Evolutionary conservation across 2,797 vertebrate genomes (phyloP).

Genomic region (Nyctibius grandis): DNA sequence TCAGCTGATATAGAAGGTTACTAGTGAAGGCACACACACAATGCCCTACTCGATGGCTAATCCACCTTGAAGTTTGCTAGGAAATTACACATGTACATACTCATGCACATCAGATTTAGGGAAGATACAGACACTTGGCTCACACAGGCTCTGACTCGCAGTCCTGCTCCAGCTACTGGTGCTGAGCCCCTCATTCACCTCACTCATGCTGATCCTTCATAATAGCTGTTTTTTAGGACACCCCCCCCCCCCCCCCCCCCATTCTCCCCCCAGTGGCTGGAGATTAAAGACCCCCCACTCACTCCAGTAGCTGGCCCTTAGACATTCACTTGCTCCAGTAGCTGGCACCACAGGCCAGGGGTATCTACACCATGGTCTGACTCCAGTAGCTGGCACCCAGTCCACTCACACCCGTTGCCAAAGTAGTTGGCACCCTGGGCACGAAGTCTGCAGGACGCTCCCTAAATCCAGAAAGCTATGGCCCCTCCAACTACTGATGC

Average conservation of each 20-base stretch:
- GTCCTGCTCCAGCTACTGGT: neutral
- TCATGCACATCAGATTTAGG: neutral
- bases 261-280: neutral
- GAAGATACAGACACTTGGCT: neutral
- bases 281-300: neutral
- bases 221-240: neutral
- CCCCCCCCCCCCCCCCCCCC: no score
- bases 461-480: no score
- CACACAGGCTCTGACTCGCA: no score
- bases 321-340: neutral
- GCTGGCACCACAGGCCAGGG: no score
- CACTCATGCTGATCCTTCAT: neutral
- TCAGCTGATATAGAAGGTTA: neutral
- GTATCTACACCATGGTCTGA: no score
- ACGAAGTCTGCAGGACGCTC: no score
- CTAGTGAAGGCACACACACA: no score
- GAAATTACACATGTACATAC: neutral
- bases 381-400: no score
- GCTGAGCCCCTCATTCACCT: neutral
- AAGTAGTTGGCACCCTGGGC: no score
- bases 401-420: no score
- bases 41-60: neutral
- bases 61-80: neutral
- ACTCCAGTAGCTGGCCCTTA: neutral
- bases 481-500: no score